Evolutionary conservation across 1,140 invertebrate genomes (phyloP).

Genomic region (Marisa cornuarietis): DNA sequence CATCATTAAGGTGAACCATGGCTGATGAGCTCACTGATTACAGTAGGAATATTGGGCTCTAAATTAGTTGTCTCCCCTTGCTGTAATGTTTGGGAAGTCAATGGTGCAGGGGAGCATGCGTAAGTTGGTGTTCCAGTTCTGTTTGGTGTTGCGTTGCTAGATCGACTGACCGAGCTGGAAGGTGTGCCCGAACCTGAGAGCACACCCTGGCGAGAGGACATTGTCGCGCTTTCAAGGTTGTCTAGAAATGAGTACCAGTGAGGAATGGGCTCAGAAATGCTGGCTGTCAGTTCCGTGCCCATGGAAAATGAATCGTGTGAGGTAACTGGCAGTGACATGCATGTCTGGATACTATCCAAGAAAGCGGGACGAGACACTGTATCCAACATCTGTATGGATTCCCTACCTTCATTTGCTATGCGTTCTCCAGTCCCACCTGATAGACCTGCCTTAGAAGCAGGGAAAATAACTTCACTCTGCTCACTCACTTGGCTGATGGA

Average conservation of each 20-base stretch:
- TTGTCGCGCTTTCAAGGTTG: slow-evolving; percentile 15
- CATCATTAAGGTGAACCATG: not conserved
- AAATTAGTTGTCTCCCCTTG: not conserved
- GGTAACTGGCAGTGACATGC: too few species aligned
- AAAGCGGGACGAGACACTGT: too few species aligned
- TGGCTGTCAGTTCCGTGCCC: slow-evolving; percentile 17
- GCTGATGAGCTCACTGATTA: slow-evolving; percentile 2
- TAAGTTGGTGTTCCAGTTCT: slow-evolving; percentile 8
- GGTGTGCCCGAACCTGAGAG: slow-evolving; percentile 21
- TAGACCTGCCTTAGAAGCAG: too few species aligned
- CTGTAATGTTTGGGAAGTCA: not conserved
- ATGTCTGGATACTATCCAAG: too few species aligned
- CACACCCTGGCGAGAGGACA: slow-evolving; percentile 16
- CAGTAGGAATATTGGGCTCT: slow-evolving; percentile 8
- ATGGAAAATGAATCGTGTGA: too few species aligned
- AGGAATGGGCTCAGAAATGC: slow-evolving; percentile 26
- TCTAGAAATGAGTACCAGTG: slow-evolving; percentile 30
- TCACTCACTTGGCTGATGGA: too few species aligned
- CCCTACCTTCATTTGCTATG: too few species aligned
- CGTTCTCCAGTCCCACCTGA: too few species aligned
- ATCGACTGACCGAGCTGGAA: not conserved
- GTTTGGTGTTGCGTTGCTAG: not conserved
- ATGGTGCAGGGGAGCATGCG: slow-evolving; percentile 1
- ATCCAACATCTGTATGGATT: too few species aligned
- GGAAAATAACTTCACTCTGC: too few species aligned